Evolutionary conservation across 92 coral and sea anemone species (phyloP).

Genomic region (Muricea muricata): DNA sequence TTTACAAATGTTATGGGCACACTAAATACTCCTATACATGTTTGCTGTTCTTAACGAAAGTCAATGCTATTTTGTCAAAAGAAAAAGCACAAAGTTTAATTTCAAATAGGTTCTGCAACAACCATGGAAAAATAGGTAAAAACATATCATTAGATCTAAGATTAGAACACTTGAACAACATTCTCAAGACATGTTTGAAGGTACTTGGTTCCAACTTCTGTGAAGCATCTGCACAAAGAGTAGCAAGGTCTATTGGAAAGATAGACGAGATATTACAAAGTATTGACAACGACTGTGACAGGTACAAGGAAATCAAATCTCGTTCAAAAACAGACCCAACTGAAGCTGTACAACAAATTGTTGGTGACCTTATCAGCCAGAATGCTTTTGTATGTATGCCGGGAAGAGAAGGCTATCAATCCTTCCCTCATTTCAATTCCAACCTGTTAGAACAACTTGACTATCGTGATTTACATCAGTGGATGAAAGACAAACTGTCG

Average conservation of each 20-base stretch:
- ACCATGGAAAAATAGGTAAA: constrained; percentile 56
- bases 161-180: constrained; percentile 28
- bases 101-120: constrained; percentile 67
- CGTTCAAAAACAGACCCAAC: too few relatives aligned
- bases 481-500: constrained; percentile 43
- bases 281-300: constrained; percentile 18
- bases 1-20: constrained; percentile 46
- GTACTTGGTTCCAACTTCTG: constrained; percentile 44
- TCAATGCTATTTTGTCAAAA: constrained; percentile 43
- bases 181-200: constrained; percentile 54
- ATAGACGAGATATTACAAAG: constrained; percentile 36
- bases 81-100: constrained; percentile 53
- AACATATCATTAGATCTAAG: constrained; percentile 54
- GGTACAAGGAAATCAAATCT: too few relatives aligned
- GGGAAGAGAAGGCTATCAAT: constrained; percentile 44
- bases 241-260: constrained; percentile 11
- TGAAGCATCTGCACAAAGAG: constrained; percentile 43
- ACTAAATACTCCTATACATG: constrained; percentile 6
- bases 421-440: constrained; percentile 15
- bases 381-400: not conserved
- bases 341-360: too few relatives aligned
- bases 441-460: constrained; percentile 27
- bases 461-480: constrained; percentile 24
- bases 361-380: too few relatives aligned
- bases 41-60: constrained; percentile 33